These are phyloP conservation scores for Oostethus manadensis DNA, from an alignment of 2,113 vertebrate species.

Conservation along the genomic window DNA sequence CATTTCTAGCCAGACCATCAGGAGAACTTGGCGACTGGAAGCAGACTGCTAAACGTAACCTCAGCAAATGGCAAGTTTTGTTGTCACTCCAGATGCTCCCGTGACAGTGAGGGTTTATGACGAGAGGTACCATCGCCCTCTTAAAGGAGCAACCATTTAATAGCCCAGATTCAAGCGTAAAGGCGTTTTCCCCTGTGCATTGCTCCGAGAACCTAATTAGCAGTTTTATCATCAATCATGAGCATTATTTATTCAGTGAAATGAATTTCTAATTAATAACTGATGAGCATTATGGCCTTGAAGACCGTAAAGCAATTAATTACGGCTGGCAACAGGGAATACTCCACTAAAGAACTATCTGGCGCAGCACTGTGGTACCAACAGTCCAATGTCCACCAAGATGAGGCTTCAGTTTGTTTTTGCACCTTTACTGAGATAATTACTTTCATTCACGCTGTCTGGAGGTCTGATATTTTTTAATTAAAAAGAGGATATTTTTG, in stretches of 20 bases:
- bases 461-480: slow-evolving; percentile 23
- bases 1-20: slow-evolving; percentile 23
- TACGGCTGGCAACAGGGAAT: slow-evolving; percentile 86
- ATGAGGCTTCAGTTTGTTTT: slow-evolving; percentile 64
- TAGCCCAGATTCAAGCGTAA: slow-evolving; percentile 78
- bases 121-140: slow-evolving; percentile 60
- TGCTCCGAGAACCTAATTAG: slow-evolving; percentile 93
- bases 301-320: slow-evolving; percentile 96
- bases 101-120: slow-evolving; percentile 56
- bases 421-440: slow-evolving; percentile 60
- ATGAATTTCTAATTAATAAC: slow-evolving; percentile 99
- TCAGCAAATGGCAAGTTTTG: slow-evolving; percentile 35
- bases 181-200: slow-evolving; percentile 80
- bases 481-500: no score
- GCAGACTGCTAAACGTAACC: slow-evolving; percentile 41
- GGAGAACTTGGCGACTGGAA: slow-evolving; percentile 22
- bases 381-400: slow-evolving; percentile 72
- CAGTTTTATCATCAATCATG: slow-evolving; percentile 99
- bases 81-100: slow-evolving; percentile 46
- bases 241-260: slow-evolving; percentile 99
- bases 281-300: slow-evolving; percentile 99
- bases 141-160: slow-evolving; percentile 79
- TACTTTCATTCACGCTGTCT: slow-evolving; percentile 53
- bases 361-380: slow-evolving; percentile 72
- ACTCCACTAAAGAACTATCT: slow-evolving; percentile 76